Conservation (phyloP, 2,888 invertebrate species). For the Tridacna crocea region DNA sequence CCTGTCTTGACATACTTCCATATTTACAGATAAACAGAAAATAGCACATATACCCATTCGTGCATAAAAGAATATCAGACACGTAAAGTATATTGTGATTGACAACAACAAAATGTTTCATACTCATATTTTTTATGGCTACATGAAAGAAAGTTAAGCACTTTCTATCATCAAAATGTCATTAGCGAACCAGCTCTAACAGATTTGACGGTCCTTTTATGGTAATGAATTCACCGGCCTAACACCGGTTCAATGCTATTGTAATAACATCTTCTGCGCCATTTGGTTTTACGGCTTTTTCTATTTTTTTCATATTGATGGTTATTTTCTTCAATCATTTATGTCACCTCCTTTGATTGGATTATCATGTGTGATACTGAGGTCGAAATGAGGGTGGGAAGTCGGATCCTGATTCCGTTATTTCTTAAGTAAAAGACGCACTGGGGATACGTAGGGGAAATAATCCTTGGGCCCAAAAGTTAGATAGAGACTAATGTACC, state of each 20-base stretch:
- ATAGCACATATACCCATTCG: too few relatives aligned
- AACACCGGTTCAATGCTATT: constrained; percentile 1
- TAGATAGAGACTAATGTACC: too few relatives aligned
- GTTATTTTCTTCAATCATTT: constrained; percentile 21
- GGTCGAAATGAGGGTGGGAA: too few relatives aligned
- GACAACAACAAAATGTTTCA: too few relatives aligned
- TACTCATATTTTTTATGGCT: neutral
- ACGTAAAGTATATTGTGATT: too few relatives aligned
- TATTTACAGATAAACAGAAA: too few relatives aligned
- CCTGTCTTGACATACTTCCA: too few relatives aligned
- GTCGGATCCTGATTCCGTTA: too few relatives aligned
- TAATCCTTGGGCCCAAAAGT: too few relatives aligned
- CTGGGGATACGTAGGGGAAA: too few relatives aligned
- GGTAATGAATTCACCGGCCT: constrained; percentile 19
- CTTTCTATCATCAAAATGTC: neutral
- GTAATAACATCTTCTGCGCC: constrained; percentile 22
- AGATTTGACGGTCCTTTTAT: constrained; percentile 18
- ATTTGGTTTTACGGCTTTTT: constrained; percentile 19
- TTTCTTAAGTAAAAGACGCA: too few relatives aligned
- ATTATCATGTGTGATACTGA: neutral
- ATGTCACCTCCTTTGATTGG: constrained; percentile 13
- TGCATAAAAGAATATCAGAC: too few relatives aligned
- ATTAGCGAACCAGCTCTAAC: neutral
- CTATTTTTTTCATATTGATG: constrained; percentile 18
- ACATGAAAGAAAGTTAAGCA: neutral